These are phyloP conservation scores for Scophthalmus maximus DNA, from an alignment of 2,113 vertebrate species.

Conservation along the genomic window DNA sequence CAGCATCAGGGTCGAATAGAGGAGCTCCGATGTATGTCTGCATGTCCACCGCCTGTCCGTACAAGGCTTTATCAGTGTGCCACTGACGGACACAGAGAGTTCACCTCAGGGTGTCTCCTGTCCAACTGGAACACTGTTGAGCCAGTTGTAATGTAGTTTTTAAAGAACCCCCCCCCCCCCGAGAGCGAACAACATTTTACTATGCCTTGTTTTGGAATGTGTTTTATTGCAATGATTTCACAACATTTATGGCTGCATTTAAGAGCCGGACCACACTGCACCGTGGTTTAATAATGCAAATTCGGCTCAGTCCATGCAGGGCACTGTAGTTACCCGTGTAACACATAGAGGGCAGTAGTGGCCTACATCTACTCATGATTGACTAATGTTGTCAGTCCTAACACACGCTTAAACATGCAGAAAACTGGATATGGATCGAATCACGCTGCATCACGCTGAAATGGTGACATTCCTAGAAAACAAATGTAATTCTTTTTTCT, in stretches of 20 bases:
- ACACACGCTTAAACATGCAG: constrained; percentile 9
- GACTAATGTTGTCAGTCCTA: constrained; percentile 7
- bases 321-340: constrained; percentile 39
- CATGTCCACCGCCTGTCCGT: constrained; percentile 44
- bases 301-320: not conserved
- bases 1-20: constrained; percentile 51
- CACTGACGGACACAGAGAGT: constrained; percentile 46
- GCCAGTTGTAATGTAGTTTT: constrained; percentile 2
- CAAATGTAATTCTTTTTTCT: not conserved
- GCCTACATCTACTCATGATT: constrained; percentile 32
- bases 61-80: constrained; percentile 49
- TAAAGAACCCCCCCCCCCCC: not conserved
- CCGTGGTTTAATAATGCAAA: constrained; percentile 6
- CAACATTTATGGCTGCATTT: constrained; percentile 1
- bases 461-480: not conserved
- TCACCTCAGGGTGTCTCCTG: constrained; percentile 52
- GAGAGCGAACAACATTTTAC: constrained; percentile 10
- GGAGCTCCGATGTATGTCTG: constrained; percentile 56
- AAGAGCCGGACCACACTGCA: not conserved
- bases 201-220: constrained; percentile 18
- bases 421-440: constrained; percentile 11
- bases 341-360: constrained; percentile 78
- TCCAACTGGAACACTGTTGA: constrained; percentile 27
- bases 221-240: constrained; percentile 19
- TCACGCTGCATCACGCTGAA: not conserved